These are phyloP conservation scores for Agrilus cyanescens DNA, from an alignment of 2,888 invertebrate species.

Conservation along the genomic window DNA sequence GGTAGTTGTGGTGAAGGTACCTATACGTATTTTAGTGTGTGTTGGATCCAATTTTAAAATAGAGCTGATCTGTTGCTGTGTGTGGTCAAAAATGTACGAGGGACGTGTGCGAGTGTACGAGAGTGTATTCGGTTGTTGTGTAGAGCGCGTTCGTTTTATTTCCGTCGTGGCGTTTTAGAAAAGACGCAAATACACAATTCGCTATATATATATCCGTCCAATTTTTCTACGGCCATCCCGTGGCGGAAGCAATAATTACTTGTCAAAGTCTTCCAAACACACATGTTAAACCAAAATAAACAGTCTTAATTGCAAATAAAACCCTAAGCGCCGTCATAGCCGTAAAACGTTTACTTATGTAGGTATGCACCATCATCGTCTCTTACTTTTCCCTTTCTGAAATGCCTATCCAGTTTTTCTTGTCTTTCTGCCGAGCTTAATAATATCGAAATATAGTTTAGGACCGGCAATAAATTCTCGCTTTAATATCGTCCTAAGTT, in stretches of 20 bases:
- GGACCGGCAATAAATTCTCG: conserved; percentile 31
- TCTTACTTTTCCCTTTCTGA: background rate
- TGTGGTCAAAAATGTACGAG: too few relatives aligned
- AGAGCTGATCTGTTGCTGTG: too few relatives aligned
- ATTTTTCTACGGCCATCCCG: too few relatives aligned
- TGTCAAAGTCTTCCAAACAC: conserved; percentile 6
- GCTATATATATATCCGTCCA: too few relatives aligned
- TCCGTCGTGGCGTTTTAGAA: too few relatives aligned
- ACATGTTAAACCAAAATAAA: conserved; percentile 17
- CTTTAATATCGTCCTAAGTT: conserved; percentile 35
- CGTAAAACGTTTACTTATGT: conserved; percentile 17
- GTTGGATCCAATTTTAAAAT: too few relatives aligned
- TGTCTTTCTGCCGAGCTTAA: too few relatives aligned
- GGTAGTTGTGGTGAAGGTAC: too few relatives aligned
- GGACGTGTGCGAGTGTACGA: conserved; percentile 6
- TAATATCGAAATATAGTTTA: background rate
- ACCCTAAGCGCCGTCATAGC: conserved; percentile 6
- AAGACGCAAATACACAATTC: too few relatives aligned
- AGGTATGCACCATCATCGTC: conserved; percentile 1
- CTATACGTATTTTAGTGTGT: too few relatives aligned
- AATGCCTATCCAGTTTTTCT: background rate
- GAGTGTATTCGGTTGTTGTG: conserved; percentile 7
- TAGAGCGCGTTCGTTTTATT: background rate
- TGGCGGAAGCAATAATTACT: conserved; percentile 7
- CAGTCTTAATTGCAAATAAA: conserved; percentile 23